Evolutionary conservation across 2,888 invertebrate genomes (phyloP).

Genomic region (Candidula unifasciata): DNA sequence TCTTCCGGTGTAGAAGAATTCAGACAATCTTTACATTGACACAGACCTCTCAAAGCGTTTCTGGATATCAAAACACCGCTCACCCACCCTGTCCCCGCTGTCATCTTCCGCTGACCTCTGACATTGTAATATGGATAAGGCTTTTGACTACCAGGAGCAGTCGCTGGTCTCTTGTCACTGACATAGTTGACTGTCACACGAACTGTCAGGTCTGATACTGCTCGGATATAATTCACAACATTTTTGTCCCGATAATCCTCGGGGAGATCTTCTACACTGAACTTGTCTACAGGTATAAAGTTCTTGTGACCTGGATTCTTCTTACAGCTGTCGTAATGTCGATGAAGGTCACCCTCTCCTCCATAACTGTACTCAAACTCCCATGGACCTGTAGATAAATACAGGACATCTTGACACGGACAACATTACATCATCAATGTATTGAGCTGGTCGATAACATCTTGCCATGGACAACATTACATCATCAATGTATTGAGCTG

Average conservation of each 20-base stretch:
- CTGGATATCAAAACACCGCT: not conserved
- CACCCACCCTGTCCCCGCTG: not conserved
- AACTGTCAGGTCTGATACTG: not conserved
- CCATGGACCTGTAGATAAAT: not conserved
- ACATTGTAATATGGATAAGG: not conserved
- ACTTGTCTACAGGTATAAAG: not conserved
- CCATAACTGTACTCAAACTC: not conserved
- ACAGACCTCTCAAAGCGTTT: no score
- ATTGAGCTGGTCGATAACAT: no score
- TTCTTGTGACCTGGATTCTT: constrained; percentile 5
- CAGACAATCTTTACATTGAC: no score
- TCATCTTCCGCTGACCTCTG: not conserved
- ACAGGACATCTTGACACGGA: no score
- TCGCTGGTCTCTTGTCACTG: not conserved
- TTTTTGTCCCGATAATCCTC: not conserved
- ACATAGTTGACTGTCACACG: not conserved
- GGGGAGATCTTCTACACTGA: not conserved
- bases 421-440: no score
- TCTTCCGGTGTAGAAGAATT: no score
- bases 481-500: no score
- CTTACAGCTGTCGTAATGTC: not conserved
- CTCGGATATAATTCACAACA: not conserved
- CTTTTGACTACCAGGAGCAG: not conserved
- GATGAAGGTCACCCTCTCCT: not conserved
- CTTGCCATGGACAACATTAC: no score